These are phyloP conservation scores for Erynnis tages DNA, from an alignment of 2,888 invertebrate genomes.

Conservation along the genomic window DNA sequence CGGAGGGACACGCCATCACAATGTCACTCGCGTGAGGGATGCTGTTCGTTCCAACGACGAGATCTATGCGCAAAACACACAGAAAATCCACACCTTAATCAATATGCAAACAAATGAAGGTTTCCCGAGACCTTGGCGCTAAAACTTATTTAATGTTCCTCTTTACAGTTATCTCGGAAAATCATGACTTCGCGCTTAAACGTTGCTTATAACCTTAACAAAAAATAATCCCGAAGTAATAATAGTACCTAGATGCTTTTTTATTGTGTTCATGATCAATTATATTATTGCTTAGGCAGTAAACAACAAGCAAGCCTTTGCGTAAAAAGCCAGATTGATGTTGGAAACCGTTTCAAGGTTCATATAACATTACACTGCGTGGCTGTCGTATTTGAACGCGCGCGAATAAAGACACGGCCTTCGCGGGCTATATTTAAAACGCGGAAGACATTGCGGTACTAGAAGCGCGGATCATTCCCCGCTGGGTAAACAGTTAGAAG, in stretches of 20 bases:
- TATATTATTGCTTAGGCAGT: no score
- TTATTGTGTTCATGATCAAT: constrained; percentile 27
- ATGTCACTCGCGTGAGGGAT: constrained; percentile 52
- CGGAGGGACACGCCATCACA: constrained; percentile 11
- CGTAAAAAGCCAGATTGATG: constrained; percentile 33
- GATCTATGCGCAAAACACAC: constrained; percentile 35
- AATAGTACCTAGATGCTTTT: neutral
- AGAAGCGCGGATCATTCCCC: constrained; percentile 60
- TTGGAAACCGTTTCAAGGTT: constrained; percentile 53
- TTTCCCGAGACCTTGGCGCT: constrained; percentile 6
- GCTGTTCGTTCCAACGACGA: constrained; percentile 47
- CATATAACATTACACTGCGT: constrained; percentile 46
- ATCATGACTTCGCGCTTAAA: neutral
- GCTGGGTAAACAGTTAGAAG: constrained; percentile 65
- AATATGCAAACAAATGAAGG: neutral
- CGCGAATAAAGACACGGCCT: constrained; percentile 68
- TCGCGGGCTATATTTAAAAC: constrained; percentile 76
- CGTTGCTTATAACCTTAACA: neutral
- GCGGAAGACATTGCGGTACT: constrained; percentile 71
- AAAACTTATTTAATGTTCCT: constrained; percentile 6
- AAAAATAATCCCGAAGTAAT: neutral
- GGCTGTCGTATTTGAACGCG: constrained; percentile 43
- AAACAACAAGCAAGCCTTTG: constrained; percentile 30
- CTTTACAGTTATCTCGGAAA: constrained; percentile 8
- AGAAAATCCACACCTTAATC: constrained; percentile 1